Conservation (phyloP, 2,113 vertebrate species). For the Lepidothrix coronata region DNA sequence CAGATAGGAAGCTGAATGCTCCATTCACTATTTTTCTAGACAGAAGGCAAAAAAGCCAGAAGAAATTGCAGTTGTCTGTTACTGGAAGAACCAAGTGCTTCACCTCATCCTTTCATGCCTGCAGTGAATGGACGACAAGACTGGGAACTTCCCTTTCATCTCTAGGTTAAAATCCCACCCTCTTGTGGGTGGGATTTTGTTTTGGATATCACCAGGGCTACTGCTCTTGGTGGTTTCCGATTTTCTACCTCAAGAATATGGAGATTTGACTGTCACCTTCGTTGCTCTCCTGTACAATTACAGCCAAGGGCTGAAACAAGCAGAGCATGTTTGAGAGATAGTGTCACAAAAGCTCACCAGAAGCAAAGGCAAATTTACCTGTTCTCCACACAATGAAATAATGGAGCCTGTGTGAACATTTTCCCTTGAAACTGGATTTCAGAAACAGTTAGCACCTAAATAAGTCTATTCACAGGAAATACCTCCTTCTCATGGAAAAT, state of each 20-base stretch:
- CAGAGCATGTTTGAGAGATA: not conserved
- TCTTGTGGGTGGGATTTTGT: not conserved
- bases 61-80: not conserved
- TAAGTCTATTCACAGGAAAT: slow-evolving; percentile 9
- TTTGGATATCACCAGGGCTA: not conserved
- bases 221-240: not conserved
- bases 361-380: not conserved
- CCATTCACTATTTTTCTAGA: not conserved
- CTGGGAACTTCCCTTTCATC: not conserved
- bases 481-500: not conserved
- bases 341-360: not conserved
- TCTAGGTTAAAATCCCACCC: not conserved
- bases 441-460: slow-evolving; percentile 11
- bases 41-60: not conserved
- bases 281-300: not conserved
- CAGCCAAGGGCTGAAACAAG: not conserved
- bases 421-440: not conserved
- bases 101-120: not conserved
- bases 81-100: not conserved
- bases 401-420: not conserved
- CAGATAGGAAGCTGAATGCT: slow-evolving; percentile 9
- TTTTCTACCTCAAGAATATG: not conserved
- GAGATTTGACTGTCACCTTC: not conserved
- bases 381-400: not conserved
- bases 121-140: not conserved